Evolutionary conservation across 2,797 vertebrate species (phyloP), one percentile per base, ranked within the genome.

Genomic region (Oryzias dopingdopingensis): DNA sequence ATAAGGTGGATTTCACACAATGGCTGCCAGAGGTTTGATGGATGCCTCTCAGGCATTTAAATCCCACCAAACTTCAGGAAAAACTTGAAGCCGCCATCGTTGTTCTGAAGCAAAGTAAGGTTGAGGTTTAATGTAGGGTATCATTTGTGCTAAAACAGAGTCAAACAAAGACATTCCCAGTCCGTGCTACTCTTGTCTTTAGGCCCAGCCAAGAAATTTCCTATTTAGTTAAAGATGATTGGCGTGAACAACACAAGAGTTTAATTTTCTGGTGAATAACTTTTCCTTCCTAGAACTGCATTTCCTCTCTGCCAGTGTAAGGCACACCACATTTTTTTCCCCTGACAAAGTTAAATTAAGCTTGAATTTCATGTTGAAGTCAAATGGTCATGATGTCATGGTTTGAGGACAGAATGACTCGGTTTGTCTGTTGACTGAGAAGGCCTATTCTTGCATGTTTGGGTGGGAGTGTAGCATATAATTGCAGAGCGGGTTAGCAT

Each of bases 391-490:
- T 90, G 89, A 91, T 91, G 89, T 91, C 88, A 91, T 91, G 86
- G 84, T 88, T 88, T 84, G 79, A 86, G 86, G 85, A 90, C 88
- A 90, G 87, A 91, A 89, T 88, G 88, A 89, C 88, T 88, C 63
- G 89, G 86, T 89, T 82, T 90, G 89, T 87, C 87, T 89, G 87
- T 89, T 88, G 86, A 88, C 87, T 88, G 89, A 89, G 88, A 79
- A 88, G 89, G 85, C 89, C 88, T 90, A 91, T 91, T 90, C 89
- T 90, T 86, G 86, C 88, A 89, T 90, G 84, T 90, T 89, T 90
- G 88, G 88, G 89, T 88, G 88, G 89, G 88, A 91, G 87, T 83
- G 51, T 80, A 87, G 89, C 82, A 79, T 86, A 90, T 91, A 91
- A 91, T 91, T 91, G 88, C 87, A 90, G 89, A 89, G 88, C 72